These are phyloP conservation scores for Coenonympha glycerion DNA, from an alignment of 2,888 invertebrate species.

Conservation along the genomic window DNA sequence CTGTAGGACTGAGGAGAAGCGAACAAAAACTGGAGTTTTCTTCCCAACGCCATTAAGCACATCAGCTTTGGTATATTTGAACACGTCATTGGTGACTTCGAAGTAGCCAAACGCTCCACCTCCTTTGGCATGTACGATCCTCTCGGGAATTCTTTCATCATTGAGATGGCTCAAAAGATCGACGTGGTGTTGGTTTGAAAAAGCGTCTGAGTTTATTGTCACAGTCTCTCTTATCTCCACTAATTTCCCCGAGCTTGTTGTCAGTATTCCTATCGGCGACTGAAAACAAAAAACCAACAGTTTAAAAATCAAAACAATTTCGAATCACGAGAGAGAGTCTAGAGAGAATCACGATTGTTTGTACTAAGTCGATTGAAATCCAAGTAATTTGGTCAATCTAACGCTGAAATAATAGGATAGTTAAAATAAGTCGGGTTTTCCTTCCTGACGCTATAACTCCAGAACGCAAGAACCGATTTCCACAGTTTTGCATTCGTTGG, in stretches of 20 bases:
- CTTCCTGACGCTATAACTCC: too few species aligned
- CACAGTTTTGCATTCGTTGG: too few species aligned
- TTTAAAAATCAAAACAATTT: background rate
- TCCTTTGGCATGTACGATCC: conserved; percentile 95
- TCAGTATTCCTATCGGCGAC: conserved; percentile 74
- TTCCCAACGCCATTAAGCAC: conserved; percentile 84
- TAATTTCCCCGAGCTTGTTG: conserved; percentile 86
- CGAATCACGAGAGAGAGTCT: background rate
- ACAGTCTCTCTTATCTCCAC: conserved; percentile 81
- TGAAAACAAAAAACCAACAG: conserved; percentile 39
- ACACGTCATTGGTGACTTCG: conserved; percentile 87
- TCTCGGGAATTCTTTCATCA: conserved; percentile 91
- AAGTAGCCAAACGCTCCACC: conserved; percentile 89
- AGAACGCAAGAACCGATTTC: too few species aligned
- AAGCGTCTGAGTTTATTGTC: conserved; percentile 81
- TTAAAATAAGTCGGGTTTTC: too few species aligned
- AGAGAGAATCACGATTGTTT: too few species aligned
- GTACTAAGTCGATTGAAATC: too few species aligned
- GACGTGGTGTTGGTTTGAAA: conserved; percentile 34
- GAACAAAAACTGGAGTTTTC: conserved; percentile 81
- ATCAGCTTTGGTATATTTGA: conserved; percentile 83
- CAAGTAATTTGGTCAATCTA: too few species aligned
- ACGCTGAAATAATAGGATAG: too few species aligned
- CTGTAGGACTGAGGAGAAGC: conserved; percentile 87
- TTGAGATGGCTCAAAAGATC: conserved; percentile 79